Percentiles rank a stretch among this genome's conserved stretches.
Evolutionary conservation across 2,888 invertebrate genomes (phyloP).

Genomic region (Eupithecia abbreviata): DNA sequence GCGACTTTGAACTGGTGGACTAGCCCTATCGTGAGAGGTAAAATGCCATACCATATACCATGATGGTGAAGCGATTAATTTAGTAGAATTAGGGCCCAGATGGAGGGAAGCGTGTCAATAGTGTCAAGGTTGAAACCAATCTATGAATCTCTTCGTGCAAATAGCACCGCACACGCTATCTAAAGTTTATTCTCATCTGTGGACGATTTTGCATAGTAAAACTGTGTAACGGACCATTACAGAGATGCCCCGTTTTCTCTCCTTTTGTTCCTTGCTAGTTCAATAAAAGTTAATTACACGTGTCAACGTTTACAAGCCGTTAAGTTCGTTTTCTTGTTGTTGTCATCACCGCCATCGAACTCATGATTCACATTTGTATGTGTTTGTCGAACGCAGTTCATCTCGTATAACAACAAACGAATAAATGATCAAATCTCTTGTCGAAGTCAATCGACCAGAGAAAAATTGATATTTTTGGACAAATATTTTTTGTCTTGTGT

Average conservation of each 20-base stretch:
- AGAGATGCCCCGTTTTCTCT: background rate
- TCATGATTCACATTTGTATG: background rate
- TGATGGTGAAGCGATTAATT: too few species aligned
- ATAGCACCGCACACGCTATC: background rate
- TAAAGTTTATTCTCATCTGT: background rate
- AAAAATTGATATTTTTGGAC: background rate
- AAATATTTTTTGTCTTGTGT: background rate
- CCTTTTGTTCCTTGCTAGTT: background rate
- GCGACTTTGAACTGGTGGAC: too few species aligned
- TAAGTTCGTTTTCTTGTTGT: background rate
- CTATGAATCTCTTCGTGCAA: background rate
- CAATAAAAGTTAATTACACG: background rate
- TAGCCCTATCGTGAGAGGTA: too few species aligned
- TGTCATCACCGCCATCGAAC: background rate
- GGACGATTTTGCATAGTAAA: background rate
- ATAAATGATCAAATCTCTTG: background rate
- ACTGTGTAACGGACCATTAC: background rate
- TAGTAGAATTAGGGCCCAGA: too few species aligned
- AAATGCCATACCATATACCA: too few species aligned
- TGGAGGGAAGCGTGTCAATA: background rate
- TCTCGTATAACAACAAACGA: background rate
- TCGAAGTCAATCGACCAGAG: background rate
- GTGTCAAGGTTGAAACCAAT: constrained; percentile 1
- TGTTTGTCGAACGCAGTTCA: background rate
- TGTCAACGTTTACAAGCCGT: background rate